Evolutionary conservation across 2,888 invertebrate genomes (phyloP).

Genomic region (Azorinus chamasolen): DNA sequence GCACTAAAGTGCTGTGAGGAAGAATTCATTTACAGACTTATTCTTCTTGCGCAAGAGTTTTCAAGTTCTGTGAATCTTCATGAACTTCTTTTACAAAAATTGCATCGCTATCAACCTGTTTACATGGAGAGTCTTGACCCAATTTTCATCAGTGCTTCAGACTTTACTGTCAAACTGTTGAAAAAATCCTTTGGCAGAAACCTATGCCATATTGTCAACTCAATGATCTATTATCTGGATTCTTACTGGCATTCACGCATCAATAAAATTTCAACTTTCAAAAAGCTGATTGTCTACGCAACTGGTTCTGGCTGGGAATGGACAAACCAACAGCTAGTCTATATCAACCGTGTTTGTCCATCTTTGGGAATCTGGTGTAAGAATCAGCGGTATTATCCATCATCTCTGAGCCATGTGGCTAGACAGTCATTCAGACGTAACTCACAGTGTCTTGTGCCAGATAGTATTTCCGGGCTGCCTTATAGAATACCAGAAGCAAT

Average conservation of each 20-base stretch:
- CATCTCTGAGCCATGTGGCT: conserved; percentile 68
- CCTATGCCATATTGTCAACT: conserved; percentile 66
- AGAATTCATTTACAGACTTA: conserved; percentile 72
- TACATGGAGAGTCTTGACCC: conserved; percentile 74
- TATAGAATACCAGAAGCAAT: conserved; percentile 67
- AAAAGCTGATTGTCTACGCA: conserved; percentile 72
- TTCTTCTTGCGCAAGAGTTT: conserved; percentile 63
- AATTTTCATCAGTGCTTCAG: conserved; percentile 70
- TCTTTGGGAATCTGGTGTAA: conserved; percentile 71
- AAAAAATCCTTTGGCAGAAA: conserved; percentile 56
- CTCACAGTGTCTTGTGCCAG: conserved; percentile 52
- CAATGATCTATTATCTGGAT: conserved; percentile 76
- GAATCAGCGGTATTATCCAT: conserved; percentile 53
- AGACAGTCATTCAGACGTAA: conserved; percentile 64
- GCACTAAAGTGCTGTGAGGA: conserved; percentile 76
- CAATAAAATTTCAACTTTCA: conserved; percentile 60
- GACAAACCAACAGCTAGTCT: conserved; percentile 65
- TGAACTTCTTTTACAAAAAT: conserved; percentile 72
- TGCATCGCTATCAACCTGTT: conserved; percentile 78
- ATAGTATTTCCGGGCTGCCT: conserved; percentile 61
- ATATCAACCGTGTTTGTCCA: conserved; percentile 68
- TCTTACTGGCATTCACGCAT: conserved; percentile 74
- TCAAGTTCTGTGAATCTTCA: conserved; percentile 72
- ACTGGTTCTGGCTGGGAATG: conserved; percentile 77
- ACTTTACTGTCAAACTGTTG: conserved; percentile 75